Evolutionary conservation across 2,888 invertebrate species (phyloP), one percentile per base, ranked within the genome.

Genomic region (Tryphoninae sp.): DNA sequence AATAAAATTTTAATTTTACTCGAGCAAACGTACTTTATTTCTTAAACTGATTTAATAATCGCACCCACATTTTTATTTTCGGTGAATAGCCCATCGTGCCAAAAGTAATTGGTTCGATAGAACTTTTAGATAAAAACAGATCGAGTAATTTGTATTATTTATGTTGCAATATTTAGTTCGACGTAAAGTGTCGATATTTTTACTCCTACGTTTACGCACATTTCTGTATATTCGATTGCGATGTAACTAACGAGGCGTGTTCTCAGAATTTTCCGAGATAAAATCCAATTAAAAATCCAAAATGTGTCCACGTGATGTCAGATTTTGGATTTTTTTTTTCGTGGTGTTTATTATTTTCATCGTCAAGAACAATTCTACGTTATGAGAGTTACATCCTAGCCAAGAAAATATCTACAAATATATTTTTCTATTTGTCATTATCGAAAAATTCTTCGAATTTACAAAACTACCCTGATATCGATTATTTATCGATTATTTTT

Each of bases 101-200:
- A 33, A 1, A 33, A 33, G 1, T 6, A 33, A 33, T 33, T 33
- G 6, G 11, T 45, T 45, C 2, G 13, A 2, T 45, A 45, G 2
- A 45, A 45, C 45, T 45, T 45, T 9, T 3, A 3, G 13, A 45
- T 13, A 45, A 45, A 45, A 13, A 11, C 45, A 13, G 45, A 45
- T 45, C 45, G 45, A 2, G 45, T 13, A 13, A 13, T 13, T 45
- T 13, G 13, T 45, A 45, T 45, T 45, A 45, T 45, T 45, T 45
- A 2, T 45, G 45, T 0, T 45, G 45, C 33, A 19, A 33, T 33
- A 33, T 6, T 33, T 69, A 1, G 55, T 40, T 33, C 9, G 19
- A 11, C 53, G 42, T 69, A 69, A 69, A 69, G 22, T 69, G 16
- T 9, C 55, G 68, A 55, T 40, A 6, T 40, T 53, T 55, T 68